Conservation (phyloP, 2,888 invertebrate genomes). For the Acrobasis consociella region DNA sequence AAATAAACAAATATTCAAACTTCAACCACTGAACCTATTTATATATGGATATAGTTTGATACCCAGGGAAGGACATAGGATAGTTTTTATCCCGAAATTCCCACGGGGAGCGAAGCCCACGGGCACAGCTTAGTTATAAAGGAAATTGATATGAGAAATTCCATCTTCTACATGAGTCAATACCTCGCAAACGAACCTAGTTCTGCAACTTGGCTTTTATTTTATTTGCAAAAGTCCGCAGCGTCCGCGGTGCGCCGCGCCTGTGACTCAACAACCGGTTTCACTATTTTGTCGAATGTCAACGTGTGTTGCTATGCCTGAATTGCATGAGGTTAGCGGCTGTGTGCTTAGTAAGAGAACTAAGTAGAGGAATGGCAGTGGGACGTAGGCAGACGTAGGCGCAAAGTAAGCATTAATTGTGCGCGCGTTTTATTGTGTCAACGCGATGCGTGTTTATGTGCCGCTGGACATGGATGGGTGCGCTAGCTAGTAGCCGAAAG, state of each 20-base stretch:
- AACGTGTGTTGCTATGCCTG: conserved; percentile 5
- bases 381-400: no score
- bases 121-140: conserved; percentile 14
- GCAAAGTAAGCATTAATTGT: no score
- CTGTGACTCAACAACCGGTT: conserved; percentile 49
- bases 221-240: conserved; percentile 40
- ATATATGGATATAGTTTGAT: no score
- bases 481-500: no score
- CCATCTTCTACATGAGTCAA: conserved; percentile 10
- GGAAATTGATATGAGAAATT: conserved; percentile 20
- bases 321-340: neutral
- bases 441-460: no score
- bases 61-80: no score
- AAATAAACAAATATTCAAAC: no score
- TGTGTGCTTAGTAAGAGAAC: neutral
- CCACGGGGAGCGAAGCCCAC: no score
- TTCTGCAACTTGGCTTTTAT: conserved; percentile 44
- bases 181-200: conserved; percentile 35
- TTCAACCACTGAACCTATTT: no score
- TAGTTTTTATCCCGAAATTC: no score
- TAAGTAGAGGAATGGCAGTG: neutral
- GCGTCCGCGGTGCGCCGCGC: conserved; percentile 35
- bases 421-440: no score
- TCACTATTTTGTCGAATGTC: conserved; percentile 34
- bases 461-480: no score